Percentiles rank a stretch among this genome's conserved stretches.
Conservation (phyloP, 1,140 invertebrate genomes). For the Trypoxylus dichotomus region DNA sequence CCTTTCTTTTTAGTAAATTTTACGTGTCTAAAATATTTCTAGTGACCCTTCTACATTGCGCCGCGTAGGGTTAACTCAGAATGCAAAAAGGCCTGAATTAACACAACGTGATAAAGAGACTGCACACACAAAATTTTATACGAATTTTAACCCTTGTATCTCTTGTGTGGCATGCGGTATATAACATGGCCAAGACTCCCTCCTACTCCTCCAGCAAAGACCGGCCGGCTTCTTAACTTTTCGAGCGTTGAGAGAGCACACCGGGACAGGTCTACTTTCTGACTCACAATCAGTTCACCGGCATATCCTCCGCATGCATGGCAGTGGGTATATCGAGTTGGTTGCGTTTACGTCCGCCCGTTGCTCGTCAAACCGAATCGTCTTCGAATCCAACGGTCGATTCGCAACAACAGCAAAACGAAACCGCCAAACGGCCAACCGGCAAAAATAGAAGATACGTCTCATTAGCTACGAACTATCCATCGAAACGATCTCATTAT, state of each 20-base stretch:
- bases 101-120: too few species aligned
- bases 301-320: neutral
- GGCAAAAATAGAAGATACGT: neutral
- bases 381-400: neutral
- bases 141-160: too few species aligned
- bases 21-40: too few species aligned
- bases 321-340: neutral
- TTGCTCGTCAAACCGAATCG: neutral
- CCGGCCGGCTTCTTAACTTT: conserved; percentile 10
- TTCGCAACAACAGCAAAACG: neutral
- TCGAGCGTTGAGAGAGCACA: neutral
- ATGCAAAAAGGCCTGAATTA: too few species aligned
- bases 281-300: neutral
- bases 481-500: neutral
- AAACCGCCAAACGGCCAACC: neutral
- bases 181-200: neutral
- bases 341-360: neutral
- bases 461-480: neutral
- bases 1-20: too few species aligned
- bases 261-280: conserved; percentile 18
- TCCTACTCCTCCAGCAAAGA: neutral
- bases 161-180: too few species aligned
- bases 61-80: too few species aligned
- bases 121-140: too few species aligned
- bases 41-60: too few species aligned